Base-by-base conservation (phyloP, 2,888 invertebrate genomes). In the Bombyx huttoni region DNA sequence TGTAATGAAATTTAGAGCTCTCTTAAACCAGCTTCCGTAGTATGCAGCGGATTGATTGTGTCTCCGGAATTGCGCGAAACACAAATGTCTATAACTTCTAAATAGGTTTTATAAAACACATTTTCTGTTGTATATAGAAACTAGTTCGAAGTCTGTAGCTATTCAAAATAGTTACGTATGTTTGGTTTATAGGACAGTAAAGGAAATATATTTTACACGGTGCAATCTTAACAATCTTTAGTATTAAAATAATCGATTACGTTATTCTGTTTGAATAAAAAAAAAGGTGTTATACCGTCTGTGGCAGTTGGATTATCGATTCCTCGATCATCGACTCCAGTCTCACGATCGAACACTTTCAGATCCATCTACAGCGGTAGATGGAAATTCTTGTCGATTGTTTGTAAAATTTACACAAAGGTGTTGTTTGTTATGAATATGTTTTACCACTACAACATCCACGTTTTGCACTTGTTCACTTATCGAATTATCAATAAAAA, bases 301-400 rank as follows among this genome's bases (percentile, higher is more conserved):
- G 76, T 83, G 7, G 69, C 78, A 10, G 62, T 65, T 8, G 58
- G 69, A 57, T 84, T 83, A 52, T 84, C 82, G 13, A 72, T 57
- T 24, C 81, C 82, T 49, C 53, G 64, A 10, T 54, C 50, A 13
- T 54, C 56, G 47, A 51, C 58, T 45, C 46, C 54, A 13, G 56
- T 49, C 50, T 51, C 51, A 13, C 51, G 52, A 40, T 67, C 64
- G 34, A 58, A 62, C 67, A 73, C 70, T 49, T 47, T 56, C 5
- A 8, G 56, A 56, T 51, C 34, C 7, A 40, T 34, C 47, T 49
- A 47, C 2, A 14, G 47, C 13, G 46, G 33, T 34, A 6, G 8
- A 34, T 14, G 24, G 33, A 47, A 49, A 50, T 46, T 51, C 51
- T 49, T 48, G 8, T 46, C 3, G 48, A 47, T 54, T 52, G 49